phyloP scores from a whole-genome alignment of 23 tunicate species.

The Trididemnum clinides region DNA sequence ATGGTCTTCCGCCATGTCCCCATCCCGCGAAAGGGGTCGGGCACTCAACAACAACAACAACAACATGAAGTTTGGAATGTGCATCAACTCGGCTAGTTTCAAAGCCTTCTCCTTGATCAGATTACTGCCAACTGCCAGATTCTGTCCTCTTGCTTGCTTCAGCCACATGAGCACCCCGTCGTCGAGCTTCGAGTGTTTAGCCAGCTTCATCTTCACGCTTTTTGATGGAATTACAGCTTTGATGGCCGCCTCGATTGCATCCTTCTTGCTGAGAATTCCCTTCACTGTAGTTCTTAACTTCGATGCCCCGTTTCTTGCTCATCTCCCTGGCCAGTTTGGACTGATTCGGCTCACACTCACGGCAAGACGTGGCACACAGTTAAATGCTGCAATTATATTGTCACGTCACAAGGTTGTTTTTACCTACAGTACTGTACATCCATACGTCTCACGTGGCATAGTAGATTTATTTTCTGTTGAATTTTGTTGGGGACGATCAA shows the following conservation, averaged over 20 bases:
- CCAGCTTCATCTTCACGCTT: constrained; percentile 22
- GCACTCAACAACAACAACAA: too few species aligned
- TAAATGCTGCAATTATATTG: too few species aligned
- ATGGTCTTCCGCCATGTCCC: too few species aligned
- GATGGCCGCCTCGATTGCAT: too few species aligned
- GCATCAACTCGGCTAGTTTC: too few species aligned
- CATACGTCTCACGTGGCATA: too few species aligned
- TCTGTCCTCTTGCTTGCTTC: constrained; percentile 41
- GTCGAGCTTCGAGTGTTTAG: constrained; percentile 25
- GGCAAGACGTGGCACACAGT: too few species aligned
- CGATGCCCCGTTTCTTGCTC: constrained; percentile 40
- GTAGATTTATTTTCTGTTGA: too few species aligned
- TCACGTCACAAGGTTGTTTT: not conserved
- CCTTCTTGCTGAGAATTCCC: not conserved
- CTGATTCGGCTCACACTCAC: too few species aligned
- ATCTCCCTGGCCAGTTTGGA: constrained; percentile 46
- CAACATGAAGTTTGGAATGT: not conserved
- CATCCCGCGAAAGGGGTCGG: not conserved
- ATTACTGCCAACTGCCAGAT: constrained; percentile 30
- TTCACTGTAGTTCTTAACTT: constrained; percentile 35
- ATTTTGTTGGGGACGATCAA: too few species aligned
- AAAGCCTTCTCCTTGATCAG: too few species aligned
- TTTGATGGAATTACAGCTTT: constrained; percentile 7
- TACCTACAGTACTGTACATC: not conserved
- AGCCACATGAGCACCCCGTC: constrained; percentile 52